Conservation (phyloP, 2,888 invertebrate species). For the Philopedon plagiatum region DNA sequence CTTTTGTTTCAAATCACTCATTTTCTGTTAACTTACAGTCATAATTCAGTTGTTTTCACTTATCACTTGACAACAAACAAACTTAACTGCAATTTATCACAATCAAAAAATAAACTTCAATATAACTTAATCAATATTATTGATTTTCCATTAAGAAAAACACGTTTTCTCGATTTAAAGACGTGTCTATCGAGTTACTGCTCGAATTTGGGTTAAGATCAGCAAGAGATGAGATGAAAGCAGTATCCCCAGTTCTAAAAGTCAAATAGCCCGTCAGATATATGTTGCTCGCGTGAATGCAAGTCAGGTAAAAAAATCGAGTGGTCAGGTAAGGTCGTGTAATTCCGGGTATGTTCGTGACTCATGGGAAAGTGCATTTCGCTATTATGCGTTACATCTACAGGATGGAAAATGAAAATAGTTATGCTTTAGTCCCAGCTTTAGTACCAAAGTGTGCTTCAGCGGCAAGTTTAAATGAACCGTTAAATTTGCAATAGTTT, state of each 20-base stretch:
- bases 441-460: too few species aligned
- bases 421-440: too few species aligned
- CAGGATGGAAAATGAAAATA: slow-evolving; percentile 1
- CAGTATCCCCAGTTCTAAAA: slow-evolving; percentile 27
- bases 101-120: too few species aligned
- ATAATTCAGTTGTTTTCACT: neutral
- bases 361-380: slow-evolving; percentile 42
- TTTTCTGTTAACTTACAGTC: neutral
- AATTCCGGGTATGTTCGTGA: slow-evolving; percentile 42
- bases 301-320: slow-evolving; percentile 40
- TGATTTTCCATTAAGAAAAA: neutral
- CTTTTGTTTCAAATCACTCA: neutral
- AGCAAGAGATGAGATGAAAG: slow-evolving; percentile 49
- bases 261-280: slow-evolving; percentile 2
- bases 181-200: slow-evolving; percentile 14
- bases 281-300: slow-evolving; percentile 28
- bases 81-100: too few species aligned
- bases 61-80: neutral
- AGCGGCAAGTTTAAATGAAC: too few species aligned
- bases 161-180: neutral
- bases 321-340: slow-evolving; percentile 47
- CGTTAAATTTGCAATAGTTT: too few species aligned
- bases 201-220: slow-evolving; percentile 47
- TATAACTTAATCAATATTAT: neutral
- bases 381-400: slow-evolving; percentile 12